These are phyloP conservation scores for Parazoanthus atlanticus DNA, from an alignment of 92 coral and sea anemone species.

Conservation along the genomic window DNA sequence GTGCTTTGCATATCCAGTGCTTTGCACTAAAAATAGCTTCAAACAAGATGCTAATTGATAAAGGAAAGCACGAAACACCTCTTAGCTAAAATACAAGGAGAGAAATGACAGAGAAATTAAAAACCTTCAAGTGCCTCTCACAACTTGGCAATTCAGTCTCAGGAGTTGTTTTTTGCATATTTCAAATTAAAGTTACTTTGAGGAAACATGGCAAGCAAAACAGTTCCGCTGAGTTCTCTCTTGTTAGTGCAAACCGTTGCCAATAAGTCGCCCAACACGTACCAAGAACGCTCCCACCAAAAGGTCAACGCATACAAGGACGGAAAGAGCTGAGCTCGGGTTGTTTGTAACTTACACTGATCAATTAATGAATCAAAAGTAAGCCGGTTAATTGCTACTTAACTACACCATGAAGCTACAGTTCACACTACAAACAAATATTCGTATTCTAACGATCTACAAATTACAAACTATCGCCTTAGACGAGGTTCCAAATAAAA, in stretches of 20 bases:
- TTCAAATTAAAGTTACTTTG: too few relatives aligned
- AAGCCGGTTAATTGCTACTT: not conserved
- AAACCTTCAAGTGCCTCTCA: too few relatives aligned
- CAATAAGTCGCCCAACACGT: not conserved
- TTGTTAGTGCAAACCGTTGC: not conserved
- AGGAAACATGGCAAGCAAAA: not conserved
- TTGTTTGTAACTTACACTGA: not conserved
- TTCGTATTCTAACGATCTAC: not conserved
- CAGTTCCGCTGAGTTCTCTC: not conserved
- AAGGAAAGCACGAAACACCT: too few relatives aligned
- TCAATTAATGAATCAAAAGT: not conserved
- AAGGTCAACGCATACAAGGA: not conserved
- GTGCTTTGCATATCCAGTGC: too few relatives aligned
- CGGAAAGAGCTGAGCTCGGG: not conserved
- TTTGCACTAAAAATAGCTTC: too few relatives aligned
- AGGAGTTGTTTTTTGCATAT: too few relatives aligned
- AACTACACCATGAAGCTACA: not conserved
- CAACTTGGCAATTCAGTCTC: too few relatives aligned
- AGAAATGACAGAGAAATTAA: too few relatives aligned
- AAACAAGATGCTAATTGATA: too few relatives aligned
- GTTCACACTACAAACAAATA: not conserved
- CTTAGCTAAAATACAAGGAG: too few relatives aligned
- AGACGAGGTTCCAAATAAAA: not conserved
- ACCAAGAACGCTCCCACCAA: not conserved
- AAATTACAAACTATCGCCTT: not conserved